Evolutionary conservation across 2,113 vertebrate genomes (phyloP).

Genomic region (Macrotis lagotis): DNA sequence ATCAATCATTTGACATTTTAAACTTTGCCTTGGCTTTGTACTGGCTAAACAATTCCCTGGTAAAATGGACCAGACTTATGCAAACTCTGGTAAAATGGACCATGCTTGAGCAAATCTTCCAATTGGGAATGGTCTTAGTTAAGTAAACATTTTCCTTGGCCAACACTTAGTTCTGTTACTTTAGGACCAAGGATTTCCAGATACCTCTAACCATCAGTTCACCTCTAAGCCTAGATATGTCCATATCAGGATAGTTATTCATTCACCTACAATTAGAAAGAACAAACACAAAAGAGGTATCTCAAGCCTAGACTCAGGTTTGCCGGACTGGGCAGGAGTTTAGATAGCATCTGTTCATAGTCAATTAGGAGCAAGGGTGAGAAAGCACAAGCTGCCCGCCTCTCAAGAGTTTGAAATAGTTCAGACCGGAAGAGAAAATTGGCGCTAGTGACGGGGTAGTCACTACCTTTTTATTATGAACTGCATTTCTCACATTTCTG

Average conservation of each 20-base stretch:
- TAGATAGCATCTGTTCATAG: neutral
- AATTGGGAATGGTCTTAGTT: neutral
- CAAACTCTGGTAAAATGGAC: neutral
- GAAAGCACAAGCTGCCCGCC: neutral
- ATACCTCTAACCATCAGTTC: neutral
- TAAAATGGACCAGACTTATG: too few relatives aligned
- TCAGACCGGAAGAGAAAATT: too few relatives aligned
- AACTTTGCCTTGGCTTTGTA: neutral
- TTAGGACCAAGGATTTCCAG: neutral
- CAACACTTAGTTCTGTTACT: neutral
- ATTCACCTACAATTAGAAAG: neutral
- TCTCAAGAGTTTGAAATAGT: neutral
- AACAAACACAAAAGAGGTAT: neutral
- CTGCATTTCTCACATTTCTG: too few relatives aligned
- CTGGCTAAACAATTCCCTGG: neutral
- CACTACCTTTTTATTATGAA: too few relatives aligned
- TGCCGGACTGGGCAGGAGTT: too few relatives aligned
- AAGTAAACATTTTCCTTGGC: neutral
- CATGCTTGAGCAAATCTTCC: neutral
- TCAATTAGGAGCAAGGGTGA: neutral
- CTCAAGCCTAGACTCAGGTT: neutral
- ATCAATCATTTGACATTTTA: neutral
- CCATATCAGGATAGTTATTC: neutral
- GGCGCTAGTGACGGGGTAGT: too few relatives aligned
- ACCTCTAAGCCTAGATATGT: neutral